phyloP scores from a whole-genome alignment of 2,113 vertebrate genomes.

The Aldabrachelys gigantea region DNA sequence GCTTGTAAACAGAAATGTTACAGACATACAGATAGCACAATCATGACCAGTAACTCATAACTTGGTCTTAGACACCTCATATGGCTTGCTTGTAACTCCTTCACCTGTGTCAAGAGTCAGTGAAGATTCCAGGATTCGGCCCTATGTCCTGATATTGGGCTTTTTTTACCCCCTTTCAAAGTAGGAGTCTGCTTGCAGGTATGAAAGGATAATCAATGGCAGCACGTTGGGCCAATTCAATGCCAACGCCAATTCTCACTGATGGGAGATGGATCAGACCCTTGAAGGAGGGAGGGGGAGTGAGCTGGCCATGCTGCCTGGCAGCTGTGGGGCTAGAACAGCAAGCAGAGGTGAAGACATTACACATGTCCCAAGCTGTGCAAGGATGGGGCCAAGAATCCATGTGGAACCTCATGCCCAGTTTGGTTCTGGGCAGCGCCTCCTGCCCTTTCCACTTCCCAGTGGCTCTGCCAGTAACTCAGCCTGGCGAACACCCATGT shows the following conservation, averaged over 20 bases:
- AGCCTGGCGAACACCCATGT: not conserved
- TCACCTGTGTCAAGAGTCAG: not conserved
- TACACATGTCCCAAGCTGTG: slow-evolving; percentile 36
- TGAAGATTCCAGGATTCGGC: not conserved
- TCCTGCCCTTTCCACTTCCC: not conserved
- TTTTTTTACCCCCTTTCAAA: fast-evolving
- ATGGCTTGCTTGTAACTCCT: no score
- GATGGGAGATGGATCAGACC: slow-evolving; percentile 12
- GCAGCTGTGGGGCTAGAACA: slow-evolving; percentile 42
- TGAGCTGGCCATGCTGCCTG: slow-evolving; percentile 18
- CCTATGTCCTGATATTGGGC: not conserved
- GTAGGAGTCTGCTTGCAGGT: fast-evolving
- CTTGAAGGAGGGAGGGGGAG: not conserved
- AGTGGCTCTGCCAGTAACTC: not conserved
- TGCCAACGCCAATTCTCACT: slow-evolving; percentile 47
- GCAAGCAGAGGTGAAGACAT: slow-evolving; percentile 48
- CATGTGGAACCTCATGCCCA: not conserved
- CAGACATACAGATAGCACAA: no score
- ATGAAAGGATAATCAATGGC: not conserved
- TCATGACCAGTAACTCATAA: no score
- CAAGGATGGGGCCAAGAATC: slow-evolving; percentile 48
- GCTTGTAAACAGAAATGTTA: no score
- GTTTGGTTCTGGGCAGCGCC: not conserved
- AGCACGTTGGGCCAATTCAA: not conserved
- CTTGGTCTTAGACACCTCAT: no score